phyloP scores from a whole-genome alignment of 1,140 invertebrate genomes.

The Hirudo medicinalis region DNA sequence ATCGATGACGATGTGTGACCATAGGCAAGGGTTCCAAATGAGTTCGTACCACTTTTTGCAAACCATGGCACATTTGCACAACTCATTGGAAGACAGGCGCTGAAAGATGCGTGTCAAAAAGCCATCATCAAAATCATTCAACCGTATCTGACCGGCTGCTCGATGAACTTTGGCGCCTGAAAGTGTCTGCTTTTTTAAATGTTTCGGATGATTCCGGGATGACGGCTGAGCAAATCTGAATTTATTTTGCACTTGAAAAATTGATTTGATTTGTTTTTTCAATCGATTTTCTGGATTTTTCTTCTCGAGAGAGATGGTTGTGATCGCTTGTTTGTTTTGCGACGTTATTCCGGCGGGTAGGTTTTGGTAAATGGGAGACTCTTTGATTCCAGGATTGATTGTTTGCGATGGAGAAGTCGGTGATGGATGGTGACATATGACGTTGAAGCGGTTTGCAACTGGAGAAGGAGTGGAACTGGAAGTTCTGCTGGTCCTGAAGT shows the following conservation, averaged over 20 bases:
- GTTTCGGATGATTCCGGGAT: conserved; percentile 22
- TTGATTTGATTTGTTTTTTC: too few species aligned
- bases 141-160: conserved; percentile 21
- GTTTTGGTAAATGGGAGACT: neutral
- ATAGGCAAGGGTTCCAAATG: conserved; percentile 63
- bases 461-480: conserved; percentile 17
- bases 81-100: conserved; percentile 60
- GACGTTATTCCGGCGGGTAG: too few species aligned
- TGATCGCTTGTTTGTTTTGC: too few species aligned
- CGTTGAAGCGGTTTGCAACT: neutral
- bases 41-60: conserved; percentile 64
- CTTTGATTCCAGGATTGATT: neutral
- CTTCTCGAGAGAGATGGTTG: too few species aligned
- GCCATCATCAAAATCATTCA: conserved; percentile 43
- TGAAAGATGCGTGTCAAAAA: conserved; percentile 53
- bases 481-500: conserved; percentile 25
- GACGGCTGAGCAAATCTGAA: neutral
- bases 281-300: too few species aligned
- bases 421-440: neutral
- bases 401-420: neutral
- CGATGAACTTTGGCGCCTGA: conserved; percentile 27
- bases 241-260: conserved; percentile 8
- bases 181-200: conserved; percentile 26
- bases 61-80: conserved; percentile 64
- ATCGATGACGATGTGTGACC: conserved; percentile 54